phyloP scores from a whole-genome alignment of 2,797 vertebrate species.

The Coluber constrictor region DNA sequence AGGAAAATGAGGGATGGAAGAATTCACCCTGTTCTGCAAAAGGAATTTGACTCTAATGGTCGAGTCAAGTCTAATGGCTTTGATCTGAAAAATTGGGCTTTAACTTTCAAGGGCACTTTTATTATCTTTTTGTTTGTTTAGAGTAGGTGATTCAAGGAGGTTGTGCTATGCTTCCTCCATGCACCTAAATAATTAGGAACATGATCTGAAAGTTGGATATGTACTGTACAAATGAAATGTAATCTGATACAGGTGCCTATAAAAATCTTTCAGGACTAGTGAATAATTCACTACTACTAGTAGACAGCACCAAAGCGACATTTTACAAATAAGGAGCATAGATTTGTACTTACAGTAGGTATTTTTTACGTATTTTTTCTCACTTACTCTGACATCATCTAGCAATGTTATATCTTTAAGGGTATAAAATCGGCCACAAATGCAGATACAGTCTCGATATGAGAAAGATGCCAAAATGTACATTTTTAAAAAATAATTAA shows the following conservation, averaged over 20 bases:
- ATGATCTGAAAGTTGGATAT: background rate
- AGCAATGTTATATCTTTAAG: background rate
- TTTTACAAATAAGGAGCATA: background rate
- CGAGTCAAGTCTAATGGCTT: background rate
- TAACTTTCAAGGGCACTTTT: background rate
- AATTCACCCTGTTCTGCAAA: background rate
- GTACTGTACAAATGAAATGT: background rate
- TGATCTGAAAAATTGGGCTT: background rate
- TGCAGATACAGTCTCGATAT: no score
- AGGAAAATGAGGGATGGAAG: background rate
- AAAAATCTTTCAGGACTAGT: background rate
- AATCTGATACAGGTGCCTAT: background rate
- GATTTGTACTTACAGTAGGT: background rate
- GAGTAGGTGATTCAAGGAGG: background rate
- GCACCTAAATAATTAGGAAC: background rate
- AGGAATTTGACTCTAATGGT: background rate
- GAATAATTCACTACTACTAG: background rate
- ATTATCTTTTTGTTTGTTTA: background rate
- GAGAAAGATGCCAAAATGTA: no score
- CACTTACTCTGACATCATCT: background rate
- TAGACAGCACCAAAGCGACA: background rate
- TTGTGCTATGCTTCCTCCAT: background rate
- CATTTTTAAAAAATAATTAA: no score
- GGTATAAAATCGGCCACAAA: background rate
- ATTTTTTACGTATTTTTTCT: background rate